phyloP scores from a whole-genome alignment of 64 coral and sea anemone genomes.

The Orbicella faveolata region DNA sequence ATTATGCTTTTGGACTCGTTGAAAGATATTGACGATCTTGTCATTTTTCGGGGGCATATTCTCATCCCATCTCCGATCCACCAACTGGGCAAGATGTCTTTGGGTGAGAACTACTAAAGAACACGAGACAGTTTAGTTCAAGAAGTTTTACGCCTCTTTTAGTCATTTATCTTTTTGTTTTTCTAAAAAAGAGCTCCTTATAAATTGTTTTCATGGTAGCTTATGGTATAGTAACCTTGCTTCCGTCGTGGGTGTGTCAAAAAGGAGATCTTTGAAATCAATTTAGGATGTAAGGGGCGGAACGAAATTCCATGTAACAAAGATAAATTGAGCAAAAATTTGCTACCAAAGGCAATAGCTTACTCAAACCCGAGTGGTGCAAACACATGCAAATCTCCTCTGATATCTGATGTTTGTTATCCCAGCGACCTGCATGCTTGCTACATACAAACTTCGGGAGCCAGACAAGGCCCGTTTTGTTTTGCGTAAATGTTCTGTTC shows the following conservation, averaged over 20 bases:
- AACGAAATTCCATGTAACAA: background rate
- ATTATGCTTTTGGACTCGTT: background rate
- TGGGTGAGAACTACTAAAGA: background rate
- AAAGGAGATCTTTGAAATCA: background rate
- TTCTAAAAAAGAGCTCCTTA: background rate
- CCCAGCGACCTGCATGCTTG: background rate
- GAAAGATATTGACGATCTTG: conserved; percentile 28
- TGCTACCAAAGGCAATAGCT: background rate
- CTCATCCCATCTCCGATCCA: background rate
- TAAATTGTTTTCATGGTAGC: background rate
- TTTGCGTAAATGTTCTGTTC: background rate
- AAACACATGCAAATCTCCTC: background rate
- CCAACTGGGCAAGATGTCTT: background rate
- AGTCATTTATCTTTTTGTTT: background rate
- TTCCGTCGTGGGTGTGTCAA: background rate
- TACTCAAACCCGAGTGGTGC: background rate
- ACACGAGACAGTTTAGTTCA: background rate
- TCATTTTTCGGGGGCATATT: background rate
- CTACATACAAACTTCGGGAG: background rate
- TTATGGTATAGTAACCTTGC: background rate
- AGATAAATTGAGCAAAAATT: background rate
- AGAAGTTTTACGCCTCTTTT: background rate
- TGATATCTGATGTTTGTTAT: background rate
- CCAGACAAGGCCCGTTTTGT: background rate
- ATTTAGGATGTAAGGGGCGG: background rate